Evolutionary conservation across 2,113 vertebrate genomes (phyloP).

Genomic region (Bufo gargarizans): DNA sequence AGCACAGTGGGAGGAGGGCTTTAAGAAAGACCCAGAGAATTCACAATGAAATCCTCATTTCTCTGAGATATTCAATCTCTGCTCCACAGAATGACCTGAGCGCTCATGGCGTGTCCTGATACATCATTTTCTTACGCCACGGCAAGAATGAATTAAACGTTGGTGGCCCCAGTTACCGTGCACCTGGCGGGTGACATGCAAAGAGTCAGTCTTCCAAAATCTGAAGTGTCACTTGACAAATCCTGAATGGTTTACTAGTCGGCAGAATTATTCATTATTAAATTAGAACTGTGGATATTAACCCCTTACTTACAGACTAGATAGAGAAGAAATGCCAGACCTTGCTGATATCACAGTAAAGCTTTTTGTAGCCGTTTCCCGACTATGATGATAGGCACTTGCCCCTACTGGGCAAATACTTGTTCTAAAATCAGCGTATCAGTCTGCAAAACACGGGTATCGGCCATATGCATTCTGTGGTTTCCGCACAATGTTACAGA

Average conservation of each 20-base stretch:
- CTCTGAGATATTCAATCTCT: conserved; percentile 55
- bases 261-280: conserved; percentile 14
- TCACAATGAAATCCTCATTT: conserved; percentile 59
- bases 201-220: conserved; percentile 27
- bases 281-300: conserved; percentile 8
- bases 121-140: conserved; percentile 40
- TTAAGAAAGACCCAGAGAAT: conserved; percentile 42
- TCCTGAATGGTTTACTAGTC: conserved; percentile 11
- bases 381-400: too few species aligned
- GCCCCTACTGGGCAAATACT: too few species aligned
- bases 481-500: too few species aligned
- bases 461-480: too few species aligned
- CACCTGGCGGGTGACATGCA: conserved; percentile 6
- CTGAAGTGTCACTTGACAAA: conserved; percentile 44
- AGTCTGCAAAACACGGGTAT: too few species aligned
- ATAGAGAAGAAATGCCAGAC: too few species aligned
- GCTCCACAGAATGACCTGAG: conserved; percentile 40
- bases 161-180: conserved; percentile 33
- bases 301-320: background rate
- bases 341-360: too few species aligned
- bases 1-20: conserved; percentile 38
- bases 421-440: too few species aligned
- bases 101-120: conserved; percentile 13
- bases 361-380: too few species aligned
- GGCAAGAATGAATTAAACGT: conserved; percentile 41